Base-by-base conservation (phyloP, 2,888 invertebrate genomes). In the Microctonus brassicae region DNA sequence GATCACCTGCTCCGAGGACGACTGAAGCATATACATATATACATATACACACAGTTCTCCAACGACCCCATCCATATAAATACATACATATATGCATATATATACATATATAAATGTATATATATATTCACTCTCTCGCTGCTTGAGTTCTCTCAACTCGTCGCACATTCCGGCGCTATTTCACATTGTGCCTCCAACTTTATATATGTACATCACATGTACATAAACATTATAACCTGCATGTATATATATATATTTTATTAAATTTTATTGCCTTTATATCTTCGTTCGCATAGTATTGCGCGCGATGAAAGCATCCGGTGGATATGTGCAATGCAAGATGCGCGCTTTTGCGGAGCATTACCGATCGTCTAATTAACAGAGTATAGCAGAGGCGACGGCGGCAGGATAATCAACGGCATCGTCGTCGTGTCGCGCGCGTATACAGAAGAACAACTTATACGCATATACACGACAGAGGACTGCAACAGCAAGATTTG, bases 1-100 rank as follows among this genome's bases (percentile, higher is more conserved):
- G 82, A 83, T 84, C 84, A 84, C 83, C 84, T 84, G 84, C 80
- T 81, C 78, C 55, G 29, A 72, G 77, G 62, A 69, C 70, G 62
- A 73, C 47, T 47, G 47, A 47, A 60, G 67, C n/a, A n/a, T n/a
- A n/a, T n/a, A n/a, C n/a, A n/a, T n/a, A n/a, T n/a, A n/a, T n/a
- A n/a, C n/a, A n/a, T n/a, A 29, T 53, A 39, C 29, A 66, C 20
- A 33, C 53, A 36, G 17, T 57, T 60, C 63, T 63, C 58, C 47
- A n/a, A 34, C 33, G 33, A 33, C 36, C 34, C 57, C 57, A 17
- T 26, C 34, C 17, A 11, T 66, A 33, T 52, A 29, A 13, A 22
- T 62, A 36, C 34, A 62, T 36, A 62, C 34, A 39, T 36, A 62
- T 22, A 39, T 62, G 2, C 42, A 42, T 63, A 11, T 42, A 42